Evolutionary conservation across 2,888 invertebrate genomes (phyloP).

Genomic region (Coelopa pilipes): DNA sequence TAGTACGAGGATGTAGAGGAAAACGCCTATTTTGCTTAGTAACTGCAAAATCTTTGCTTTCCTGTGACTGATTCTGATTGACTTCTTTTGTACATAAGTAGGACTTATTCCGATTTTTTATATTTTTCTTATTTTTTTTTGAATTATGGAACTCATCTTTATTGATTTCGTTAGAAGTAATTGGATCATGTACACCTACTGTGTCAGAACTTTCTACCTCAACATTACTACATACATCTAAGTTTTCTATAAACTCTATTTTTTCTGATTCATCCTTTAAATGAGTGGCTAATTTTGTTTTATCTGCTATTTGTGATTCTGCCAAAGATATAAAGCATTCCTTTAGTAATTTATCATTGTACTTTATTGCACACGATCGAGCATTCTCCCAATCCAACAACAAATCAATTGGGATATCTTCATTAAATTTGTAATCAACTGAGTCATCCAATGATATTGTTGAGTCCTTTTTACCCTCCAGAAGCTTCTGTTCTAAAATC

Average conservation of each 20-base stretch:
- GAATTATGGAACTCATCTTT: conserved; percentile 42
- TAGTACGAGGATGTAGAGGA: conserved; percentile 66
- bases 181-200: conserved; percentile 51
- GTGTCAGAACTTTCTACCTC: conserved; percentile 60
- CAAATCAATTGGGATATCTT: conserved; percentile 61
- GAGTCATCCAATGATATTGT: conserved; percentile 53
- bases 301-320: conserved; percentile 37
- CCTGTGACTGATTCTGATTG: conserved; percentile 54
- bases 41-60: conserved; percentile 66
- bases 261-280: conserved; percentile 44
- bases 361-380: conserved; percentile 69
- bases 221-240: conserved; percentile 64
- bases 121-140: conserved; percentile 51
- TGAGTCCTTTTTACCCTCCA: conserved; percentile 69
- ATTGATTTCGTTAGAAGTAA: conserved; percentile 47
- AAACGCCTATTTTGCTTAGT: conserved; percentile 74
- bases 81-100: conserved; percentile 59
- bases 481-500: conserved; percentile 77
- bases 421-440: conserved; percentile 56
- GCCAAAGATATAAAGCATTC: conserved; percentile 48
- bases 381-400: conserved; percentile 70
- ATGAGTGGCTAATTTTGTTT: conserved; percentile 19
- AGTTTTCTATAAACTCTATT: conserved; percentile 59
- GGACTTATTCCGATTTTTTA: conserved; percentile 53
- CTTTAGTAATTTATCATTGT: conserved; percentile 50